Conservation (phyloP, 2,888 invertebrate genomes). For the Pseudolycoriella hygida region DNA sequence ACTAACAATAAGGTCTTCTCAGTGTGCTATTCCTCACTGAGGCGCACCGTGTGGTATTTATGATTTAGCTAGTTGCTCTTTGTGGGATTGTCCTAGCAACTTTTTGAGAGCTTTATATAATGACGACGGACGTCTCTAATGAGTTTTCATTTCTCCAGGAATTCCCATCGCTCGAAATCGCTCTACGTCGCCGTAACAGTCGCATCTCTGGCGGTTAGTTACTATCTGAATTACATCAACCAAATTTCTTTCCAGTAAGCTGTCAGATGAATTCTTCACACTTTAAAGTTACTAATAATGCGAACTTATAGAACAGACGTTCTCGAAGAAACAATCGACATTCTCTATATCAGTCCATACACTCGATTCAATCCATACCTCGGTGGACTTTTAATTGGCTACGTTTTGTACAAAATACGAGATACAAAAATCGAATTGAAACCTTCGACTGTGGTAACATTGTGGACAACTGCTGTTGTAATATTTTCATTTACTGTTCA, state of each 20-base stretch:
- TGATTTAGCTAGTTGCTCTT: too few species aligned
- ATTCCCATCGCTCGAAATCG: background rate
- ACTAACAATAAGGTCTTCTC: too few species aligned
- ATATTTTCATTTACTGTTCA: conserved; percentile 17
- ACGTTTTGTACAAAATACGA: conserved; percentile 13
- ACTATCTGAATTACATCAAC: conserved; percentile 16
- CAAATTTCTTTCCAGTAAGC: conserved; percentile 22
- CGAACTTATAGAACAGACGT: conserved; percentile 18
- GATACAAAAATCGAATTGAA: conserved; percentile 9
- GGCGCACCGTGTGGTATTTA: too few species aligned
- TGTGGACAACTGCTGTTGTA: conserved; percentile 15
- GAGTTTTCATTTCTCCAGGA: background rate
- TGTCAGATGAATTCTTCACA: conserved; percentile 4
- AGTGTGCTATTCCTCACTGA: too few species aligned
- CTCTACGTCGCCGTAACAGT: conserved; percentile 9
- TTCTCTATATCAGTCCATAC: conserved; percentile 20
- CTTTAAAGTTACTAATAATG: too few species aligned
- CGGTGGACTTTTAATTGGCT: conserved; percentile 19
- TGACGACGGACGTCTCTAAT: too few species aligned
- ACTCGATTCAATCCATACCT: conserved; percentile 19
- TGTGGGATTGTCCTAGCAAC: too few species aligned
- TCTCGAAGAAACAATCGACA: conserved; percentile 17
- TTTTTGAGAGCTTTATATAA: too few species aligned
- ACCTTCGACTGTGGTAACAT: conserved; percentile 9
- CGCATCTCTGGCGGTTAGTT: conserved; percentile 14